A percentile compares a stretch with the other conserved stretches of the same genome.
Conservation (phyloP, 2,888 invertebrate genomes). For the Agriopis aurantiaria region DNA sequence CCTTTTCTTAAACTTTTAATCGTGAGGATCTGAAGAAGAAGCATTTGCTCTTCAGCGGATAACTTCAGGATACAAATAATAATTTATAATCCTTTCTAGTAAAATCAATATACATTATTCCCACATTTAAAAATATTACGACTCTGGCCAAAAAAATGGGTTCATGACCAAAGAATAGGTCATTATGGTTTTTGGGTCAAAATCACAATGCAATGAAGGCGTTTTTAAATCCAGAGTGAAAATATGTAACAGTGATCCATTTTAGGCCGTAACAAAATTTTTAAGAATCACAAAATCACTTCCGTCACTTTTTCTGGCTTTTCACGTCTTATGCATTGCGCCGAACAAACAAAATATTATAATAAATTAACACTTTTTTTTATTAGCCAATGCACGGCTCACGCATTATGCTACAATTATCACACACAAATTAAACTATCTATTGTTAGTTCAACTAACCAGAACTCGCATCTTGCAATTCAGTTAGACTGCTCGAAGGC, state of each 20-base stretch:
- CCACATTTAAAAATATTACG: neutral
- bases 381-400: constrained; percentile 14
- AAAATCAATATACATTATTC: constrained; percentile 14
- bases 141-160: neutral
- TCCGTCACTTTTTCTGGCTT: constrained; percentile 9
- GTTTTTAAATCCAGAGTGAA: neutral
- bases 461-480: constrained; percentile 86
- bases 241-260: neutral
- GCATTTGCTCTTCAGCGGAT: no score
- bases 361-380: constrained; percentile 7
- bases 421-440: constrained; percentile 31
- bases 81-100: constrained; percentile 13
- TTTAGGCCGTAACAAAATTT: neutral
- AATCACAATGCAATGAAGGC: neutral
- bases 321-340: constrained; percentile 9
- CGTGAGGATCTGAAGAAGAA: neutral
- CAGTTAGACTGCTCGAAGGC: constrained; percentile 85
- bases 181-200: neutral
- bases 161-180: neutral
- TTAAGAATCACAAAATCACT: constrained; percentile 4
- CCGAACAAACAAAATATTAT: neutral
- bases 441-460: constrained; percentile 67
- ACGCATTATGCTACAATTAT: constrained; percentile 47
- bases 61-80: neutral
- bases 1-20: neutral